Base-by-base conservation (phyloP, 1,140 invertebrate genomes). In the Cyclina sinensis region DNA sequence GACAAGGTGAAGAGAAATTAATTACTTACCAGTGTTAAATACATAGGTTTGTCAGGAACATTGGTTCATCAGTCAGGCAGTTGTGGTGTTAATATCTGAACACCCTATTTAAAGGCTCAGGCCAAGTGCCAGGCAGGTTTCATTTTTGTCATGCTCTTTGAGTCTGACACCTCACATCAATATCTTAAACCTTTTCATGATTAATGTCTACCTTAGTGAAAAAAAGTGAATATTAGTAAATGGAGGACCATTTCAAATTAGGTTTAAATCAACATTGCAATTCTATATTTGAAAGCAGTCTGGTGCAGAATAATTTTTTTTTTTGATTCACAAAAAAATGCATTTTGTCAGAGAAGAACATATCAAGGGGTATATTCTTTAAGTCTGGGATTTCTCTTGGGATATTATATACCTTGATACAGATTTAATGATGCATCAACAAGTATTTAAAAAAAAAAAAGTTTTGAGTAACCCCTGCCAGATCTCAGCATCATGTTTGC, bases 131-230 rank as follows among this genome's bases (percentile, higher is more conserved):
- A 94, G 92, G 74, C 89, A 91, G 92, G 91, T 94, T 93, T 94
- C 92, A 94, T 94, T 94, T 94, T 94, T 94, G 92, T 93, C 94
- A 93, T 94, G 94, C 93, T 92, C 93, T 91, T 91, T 93, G 93
- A 92, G 91, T 90, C 91, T 94, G 94, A 94, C 94, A 93, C 90
- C 92, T 93, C 92, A 93, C 94, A 94, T 94, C 94, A 94, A 94
- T 94, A 94, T 93, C 93, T 92, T 86, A 91, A 90, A 90, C 91
- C 74, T 92, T 91, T 89, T 90, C 89, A 92, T 94, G 93, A 94
- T 94, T 94, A 94, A 94, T 93, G 94, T 90, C 91, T 92, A 91
- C 91, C 91, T 91, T 92, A 91, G 90, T 91, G 89, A 91, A 91
- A 92, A 92, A 92, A 92, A 90, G 46, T 30, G 39, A 48, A 37